Conservation (phyloP, 2,888 invertebrate species). For the Sialis fuliginosa region DNA sequence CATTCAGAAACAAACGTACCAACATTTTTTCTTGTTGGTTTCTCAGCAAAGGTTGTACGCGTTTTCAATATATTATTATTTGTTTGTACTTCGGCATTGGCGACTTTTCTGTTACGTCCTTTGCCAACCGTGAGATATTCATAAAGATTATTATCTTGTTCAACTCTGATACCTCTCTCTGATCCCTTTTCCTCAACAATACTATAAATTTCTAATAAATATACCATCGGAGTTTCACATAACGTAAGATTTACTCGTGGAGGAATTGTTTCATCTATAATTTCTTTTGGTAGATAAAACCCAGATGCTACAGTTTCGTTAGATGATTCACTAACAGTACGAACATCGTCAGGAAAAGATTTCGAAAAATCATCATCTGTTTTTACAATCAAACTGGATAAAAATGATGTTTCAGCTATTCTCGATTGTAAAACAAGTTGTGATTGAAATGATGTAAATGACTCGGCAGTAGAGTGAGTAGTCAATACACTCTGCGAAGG, state of each 20-base stretch:
- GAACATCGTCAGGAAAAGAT: background rate
- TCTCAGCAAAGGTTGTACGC: slow-evolving; percentile 39
- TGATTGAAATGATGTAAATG: slow-evolving; percentile 5
- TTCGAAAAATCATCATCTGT: background rate
- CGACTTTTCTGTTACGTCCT: slow-evolving; percentile 46
- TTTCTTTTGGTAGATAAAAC: background rate
- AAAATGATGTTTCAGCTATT: slow-evolving; percentile 5
- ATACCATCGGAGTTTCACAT: slow-evolving; percentile 45
- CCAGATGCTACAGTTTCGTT: background rate
- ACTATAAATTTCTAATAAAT: slow-evolving; percentile 45
- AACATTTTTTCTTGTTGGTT: slow-evolving; percentile 33
- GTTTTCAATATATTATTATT: slow-evolving; percentile 39
- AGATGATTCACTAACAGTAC: background rate
- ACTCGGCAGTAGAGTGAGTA: no score
- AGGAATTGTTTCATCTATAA: slow-evolving; percentile 23
- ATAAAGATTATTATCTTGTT: slow-evolving; percentile 46
- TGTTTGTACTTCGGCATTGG: slow-evolving; percentile 55
- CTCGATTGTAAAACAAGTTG: slow-evolving; percentile 9
- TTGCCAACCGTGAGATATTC: slow-evolving; percentile 47
- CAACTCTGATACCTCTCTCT: slow-evolving; percentile 34
- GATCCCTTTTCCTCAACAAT: slow-evolving; percentile 40
- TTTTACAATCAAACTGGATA: slow-evolving; percentile 3
- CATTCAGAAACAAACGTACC: slow-evolving; percentile 53
- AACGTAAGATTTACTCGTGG: slow-evolving; percentile 41
- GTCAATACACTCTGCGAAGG: no score